A percentile compares a stretch with the other conserved stretches of the same genome.
Conservation (phyloP, 2,888 invertebrate genomes). For the Fragum fragum region DNA sequence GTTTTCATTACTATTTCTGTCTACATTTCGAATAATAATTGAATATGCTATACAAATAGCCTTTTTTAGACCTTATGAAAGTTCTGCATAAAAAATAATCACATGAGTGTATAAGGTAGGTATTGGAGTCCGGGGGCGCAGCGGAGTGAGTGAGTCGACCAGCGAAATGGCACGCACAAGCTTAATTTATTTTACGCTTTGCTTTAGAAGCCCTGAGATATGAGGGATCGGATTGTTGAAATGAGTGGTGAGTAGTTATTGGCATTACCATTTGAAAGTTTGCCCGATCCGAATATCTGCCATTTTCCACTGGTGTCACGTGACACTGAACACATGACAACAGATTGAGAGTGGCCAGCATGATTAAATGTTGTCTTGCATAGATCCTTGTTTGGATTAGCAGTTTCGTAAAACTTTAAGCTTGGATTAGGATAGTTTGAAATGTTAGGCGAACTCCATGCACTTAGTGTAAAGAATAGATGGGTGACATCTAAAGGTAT, state of each 20-base stretch:
- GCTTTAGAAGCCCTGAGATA: constrained; percentile 62
- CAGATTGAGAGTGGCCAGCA: constrained; percentile 71
- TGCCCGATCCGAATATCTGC: constrained; percentile 75
- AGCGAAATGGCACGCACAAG: no score
- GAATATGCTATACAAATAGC: no score
- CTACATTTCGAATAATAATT: no score
- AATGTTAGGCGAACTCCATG: constrained; percentile 73
- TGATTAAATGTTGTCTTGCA: constrained; percentile 75
- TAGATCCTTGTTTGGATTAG: constrained; percentile 63
- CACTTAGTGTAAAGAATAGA: constrained; percentile 76
- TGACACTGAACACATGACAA: constrained; percentile 75
- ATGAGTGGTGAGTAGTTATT: constrained; percentile 62
- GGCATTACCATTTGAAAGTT: constrained; percentile 75
- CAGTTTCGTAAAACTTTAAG: constrained; percentile 71
- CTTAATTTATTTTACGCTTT: no score
- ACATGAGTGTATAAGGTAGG: no score
- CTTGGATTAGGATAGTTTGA: constrained; percentile 74
- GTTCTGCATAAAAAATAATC: no score
- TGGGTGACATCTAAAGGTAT: constrained; percentile 69
- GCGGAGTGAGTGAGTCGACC: no score
- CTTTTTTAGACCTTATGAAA: no score
- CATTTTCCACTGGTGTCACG: constrained; percentile 58
- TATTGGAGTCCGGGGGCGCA: no score
- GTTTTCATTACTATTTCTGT: no score
- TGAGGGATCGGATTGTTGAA: constrained; percentile 61